Base-by-base conservation (phyloP, 2,113 vertebrate species). In the Gavialis gangeticus region DNA sequence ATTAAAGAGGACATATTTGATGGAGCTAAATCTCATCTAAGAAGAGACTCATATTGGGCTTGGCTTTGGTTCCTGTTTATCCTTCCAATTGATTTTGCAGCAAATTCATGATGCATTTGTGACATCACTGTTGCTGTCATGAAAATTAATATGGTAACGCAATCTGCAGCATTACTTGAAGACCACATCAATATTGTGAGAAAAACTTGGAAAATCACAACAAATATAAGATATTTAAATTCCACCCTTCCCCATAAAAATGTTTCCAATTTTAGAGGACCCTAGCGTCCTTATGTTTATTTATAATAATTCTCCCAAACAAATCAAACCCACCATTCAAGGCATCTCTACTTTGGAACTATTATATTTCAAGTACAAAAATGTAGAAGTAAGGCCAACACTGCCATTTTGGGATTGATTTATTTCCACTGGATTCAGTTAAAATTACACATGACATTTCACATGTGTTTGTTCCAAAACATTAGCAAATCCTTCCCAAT, bases 341-440 rank as follows among this genome's bases (percentile, higher is more conserved):
- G 27, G 16, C 84, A 79, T 73, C 1, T 75, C 54, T 90, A 1
- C 81, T 93, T 82, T 95, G 73, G n/a, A 95, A 71, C 89, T 87
- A 75, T 54, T 77, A 21, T 94, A 54, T 82, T 91, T 91, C 82
- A 71, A 66, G 76, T 91, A 89, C 58, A 96, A 96, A 96, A 94
- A 73, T 79, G 54, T 90, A 27, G n/a, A 89, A 92, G 37, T 28
- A 87, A 24, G 82, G 81, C 63, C 80, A 96, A 71, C 83, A 57
- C 10, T 71, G 84, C 82, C 46, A 79, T 90, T 92, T 92, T 82
- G 58, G 54, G 94, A 93, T 82, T 91, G 12, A 93, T 97, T 95
- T 90, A 85, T 90, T 96, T 95, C 59, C n/a, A 59, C 82, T 84
- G 21, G 19, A 85, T 83, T 84, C 55, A 86, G 46, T 84, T 95